Base-by-base conservation (phyloP, 1,140 invertebrate genomes). In the Aphelenchoides fujianensis region DNA sequence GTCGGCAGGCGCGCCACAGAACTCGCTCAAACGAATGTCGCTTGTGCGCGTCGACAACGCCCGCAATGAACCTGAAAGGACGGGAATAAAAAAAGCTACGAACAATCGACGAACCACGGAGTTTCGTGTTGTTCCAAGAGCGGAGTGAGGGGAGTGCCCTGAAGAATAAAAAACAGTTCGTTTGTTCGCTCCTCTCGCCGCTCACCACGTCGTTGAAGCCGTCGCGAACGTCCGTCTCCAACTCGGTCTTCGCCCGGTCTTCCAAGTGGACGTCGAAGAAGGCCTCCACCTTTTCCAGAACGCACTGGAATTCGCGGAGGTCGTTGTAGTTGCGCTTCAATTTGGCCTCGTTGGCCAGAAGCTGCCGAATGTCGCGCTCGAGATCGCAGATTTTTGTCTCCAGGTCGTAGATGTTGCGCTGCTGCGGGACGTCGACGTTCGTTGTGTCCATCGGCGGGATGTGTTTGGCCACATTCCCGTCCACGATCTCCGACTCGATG, bases 1-100 rank as follows among this genome's bases (percentile, higher is more conserved):
- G 94, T 36, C 95, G 89, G 82, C 95, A 98, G 27, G 94, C 95
- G 75, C 96, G 89, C 96, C 96, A 98, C 72, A 99, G 85, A 92
- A 98, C 95, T 31, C 95, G 89, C 87, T 98, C 96, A 87, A 98
- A 98, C 0, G 93, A 91, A 16, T 93, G 92, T 74, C 97, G 90
- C 70, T 94, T 89, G 85, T 97, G 94, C 19, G 94, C 89, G 2
- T 85, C 82, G 57, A 89, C 86, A 0, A 88, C 87, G 32, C 88
- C 88, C 69, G 88, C 85, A 19, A 88, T 79, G 79, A 88, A 88
- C 19, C 87, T 87, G 35, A 5, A 78, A 78, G 30, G 48, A 70
- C 30, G n/a, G n/a, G 12, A 9, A 75, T 61, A 37, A 74, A 61
- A 34, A 3, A 35, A 23, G 64, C 27, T 61, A 32, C 3, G 2